These are phyloP conservation scores for Acipenser ruthenus DNA, from an alignment of 2,797 vertebrate genomes.

Conservation along the genomic window DNA sequence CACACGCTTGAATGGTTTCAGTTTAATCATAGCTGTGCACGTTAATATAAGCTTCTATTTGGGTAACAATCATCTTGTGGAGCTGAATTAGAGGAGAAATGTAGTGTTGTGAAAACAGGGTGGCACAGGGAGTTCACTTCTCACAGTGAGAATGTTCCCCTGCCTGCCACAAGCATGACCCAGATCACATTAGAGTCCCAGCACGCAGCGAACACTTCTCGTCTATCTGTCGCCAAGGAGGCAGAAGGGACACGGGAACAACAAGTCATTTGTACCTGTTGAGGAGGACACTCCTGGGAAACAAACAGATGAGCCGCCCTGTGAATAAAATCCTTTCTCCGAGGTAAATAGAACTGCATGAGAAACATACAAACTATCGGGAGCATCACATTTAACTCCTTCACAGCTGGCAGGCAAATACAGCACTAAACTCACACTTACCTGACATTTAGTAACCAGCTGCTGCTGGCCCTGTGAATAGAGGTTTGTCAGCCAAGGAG, in stretches of 20 bases:
- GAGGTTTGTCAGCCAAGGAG: background rate
- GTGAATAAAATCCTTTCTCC: constrained; percentile 76
- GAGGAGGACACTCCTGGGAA: constrained; percentile 85
- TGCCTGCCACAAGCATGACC: constrained; percentile 50
- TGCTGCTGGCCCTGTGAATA: background rate
- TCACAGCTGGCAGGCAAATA: constrained; percentile 35
- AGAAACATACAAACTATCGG: constrained; percentile 77
- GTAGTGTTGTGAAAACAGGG: background rate
- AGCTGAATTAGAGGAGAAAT: constrained; percentile 13
- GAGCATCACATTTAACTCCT: constrained; percentile 62
- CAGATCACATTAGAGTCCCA: constrained; percentile 78
- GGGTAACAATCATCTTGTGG: constrained; percentile 13
- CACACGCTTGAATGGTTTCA: background rate
- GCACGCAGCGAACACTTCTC: constrained; percentile 66
- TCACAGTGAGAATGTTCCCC: constrained; percentile 42
- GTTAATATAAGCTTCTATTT: constrained; percentile 5
- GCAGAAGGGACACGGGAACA: constrained; percentile 70
- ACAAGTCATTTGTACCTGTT: constrained; percentile 79
- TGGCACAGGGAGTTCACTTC: constrained; percentile 36
- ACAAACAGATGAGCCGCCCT: constrained; percentile 79
- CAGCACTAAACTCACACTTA: background rate
- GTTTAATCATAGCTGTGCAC: background rate
- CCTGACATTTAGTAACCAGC: background rate
- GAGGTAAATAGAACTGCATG: constrained; percentile 84
- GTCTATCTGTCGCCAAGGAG: constrained; percentile 78